A percentile compares a stretch with the other conserved stretches of the same genome.
Conservation (phyloP, 64 coral and sea anemone species). For the Acropora yongei region DNA sequence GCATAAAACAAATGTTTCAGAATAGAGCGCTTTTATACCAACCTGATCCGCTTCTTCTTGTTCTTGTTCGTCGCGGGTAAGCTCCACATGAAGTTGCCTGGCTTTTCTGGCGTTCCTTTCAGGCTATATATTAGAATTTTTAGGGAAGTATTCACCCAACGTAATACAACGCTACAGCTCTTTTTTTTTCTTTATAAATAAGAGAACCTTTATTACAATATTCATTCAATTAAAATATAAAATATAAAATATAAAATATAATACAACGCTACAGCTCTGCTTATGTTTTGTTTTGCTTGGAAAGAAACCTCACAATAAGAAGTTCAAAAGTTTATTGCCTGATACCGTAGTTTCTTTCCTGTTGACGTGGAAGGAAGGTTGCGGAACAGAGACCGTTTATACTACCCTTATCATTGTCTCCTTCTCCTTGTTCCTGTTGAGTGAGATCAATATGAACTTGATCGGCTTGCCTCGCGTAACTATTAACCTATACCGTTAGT, state of each 20-base stretch:
- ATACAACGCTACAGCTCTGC: not conserved
- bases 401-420: not conserved
- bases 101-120: not conserved
- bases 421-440: not conserved
- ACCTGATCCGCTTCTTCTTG: not conserved
- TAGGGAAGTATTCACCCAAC: not conserved
- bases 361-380: not conserved
- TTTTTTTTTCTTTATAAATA: too few relatives aligned
- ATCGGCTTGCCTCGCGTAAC: not conserved
- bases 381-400: not conserved
- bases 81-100: not conserved
- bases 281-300: not conserved
- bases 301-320: not conserved
- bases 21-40: constrained; percentile 6
- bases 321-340: not conserved
- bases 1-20: not conserved
- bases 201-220: too few relatives aligned
- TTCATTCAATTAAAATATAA: too few relatives aligned
- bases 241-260: too few relatives aligned
- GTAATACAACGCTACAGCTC: too few relatives aligned
- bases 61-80: not conserved
- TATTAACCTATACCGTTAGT: not conserved
- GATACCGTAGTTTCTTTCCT: not conserved
- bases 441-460: not conserved
- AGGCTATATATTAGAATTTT: not conserved